Base-by-base conservation (phyloP, 2,113 vertebrate species). In the Tetrao urogallus region DNA sequence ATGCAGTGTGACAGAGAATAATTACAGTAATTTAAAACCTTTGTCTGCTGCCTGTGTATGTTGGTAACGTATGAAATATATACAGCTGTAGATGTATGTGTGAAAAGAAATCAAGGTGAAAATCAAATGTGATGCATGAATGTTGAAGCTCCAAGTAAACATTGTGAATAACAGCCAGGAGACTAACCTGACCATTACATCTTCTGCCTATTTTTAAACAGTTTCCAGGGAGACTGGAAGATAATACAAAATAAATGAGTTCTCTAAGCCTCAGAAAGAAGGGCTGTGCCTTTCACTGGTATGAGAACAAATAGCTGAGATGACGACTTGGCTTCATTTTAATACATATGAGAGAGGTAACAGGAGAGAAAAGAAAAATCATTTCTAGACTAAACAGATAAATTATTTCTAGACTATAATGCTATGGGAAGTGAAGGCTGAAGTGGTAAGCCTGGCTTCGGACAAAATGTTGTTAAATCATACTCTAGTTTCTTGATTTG, bases 251-350 rank as follows among this genome's bases (percentile, higher is more conserved):
- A 48, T 63, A 85, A 84, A 50, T 50, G 50, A 85, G 52, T 90
- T 88, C 50, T 73, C 32, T 38, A 56, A 93, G 63, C 67, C 64
- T 61, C 43, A 64, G 28, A 32, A 88, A 70, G 43, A 91, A 85
- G 64, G 38, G 52, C 78, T 40, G 0, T 87, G 87, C 92, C 84
- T 91, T 91, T 93, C 79, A 27, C 6, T 89, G 92, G 67, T 91
- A 94, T 91, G 82, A 82, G 81, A 88, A 86, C 72, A 91, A 92
- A 73, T 24, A 91, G 18, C 60, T 89, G 70, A 90, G 77, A 58
- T 50, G 54, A 89, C 84, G 36, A 54, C 74, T 81, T 65, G 45
- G 16, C 73, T 94, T 91, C 21, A 18, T 82, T 47, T 80, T 83
- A 58, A 42, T 38, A 42, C 2, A 1, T 70, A 12, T 18, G 30